Conservation (phyloP, 2,888 invertebrate genomes). For the Hyppa rectilinea region DNA sequence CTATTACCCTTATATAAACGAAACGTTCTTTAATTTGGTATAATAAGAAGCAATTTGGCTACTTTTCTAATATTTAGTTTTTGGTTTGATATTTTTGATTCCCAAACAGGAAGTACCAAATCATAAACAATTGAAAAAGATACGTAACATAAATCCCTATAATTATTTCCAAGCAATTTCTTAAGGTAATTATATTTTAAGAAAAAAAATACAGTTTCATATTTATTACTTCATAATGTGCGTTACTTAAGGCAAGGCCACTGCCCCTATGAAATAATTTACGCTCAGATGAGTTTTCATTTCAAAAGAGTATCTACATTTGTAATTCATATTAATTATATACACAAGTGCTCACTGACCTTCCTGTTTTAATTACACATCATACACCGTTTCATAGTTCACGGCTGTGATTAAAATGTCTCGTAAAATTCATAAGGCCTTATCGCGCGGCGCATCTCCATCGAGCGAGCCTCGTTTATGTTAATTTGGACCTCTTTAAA, state of each 20-base stretch:
- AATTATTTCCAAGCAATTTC: conserved; percentile 57
- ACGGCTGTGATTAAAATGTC: conserved; percentile 89
- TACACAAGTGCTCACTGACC: conserved; percentile 88
- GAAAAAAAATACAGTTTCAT: conserved; percentile 72
- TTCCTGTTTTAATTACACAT: conserved; percentile 87
- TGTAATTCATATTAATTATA: conserved; percentile 88
- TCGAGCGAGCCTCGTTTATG: conserved; percentile 81
- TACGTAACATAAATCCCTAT: conserved; percentile 58
- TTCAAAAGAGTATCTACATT: conserved; percentile 87
- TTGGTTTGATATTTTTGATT: conserved; percentile 25
- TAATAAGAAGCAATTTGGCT: conserved; percentile 46
- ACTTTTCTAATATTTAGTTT: conserved; percentile 11
- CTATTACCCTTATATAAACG: conserved; percentile 30
- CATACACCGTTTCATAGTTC: conserved; percentile 87
- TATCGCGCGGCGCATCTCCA: conserved; percentile 81
- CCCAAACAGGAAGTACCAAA: conserved; percentile 54
- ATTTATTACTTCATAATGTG: conserved; percentile 79
- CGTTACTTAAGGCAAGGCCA: conserved; percentile 83
- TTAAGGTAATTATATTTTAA: conserved; percentile 63
- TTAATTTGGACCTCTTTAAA: conserved; percentile 85
- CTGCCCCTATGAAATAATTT: conserved; percentile 88
- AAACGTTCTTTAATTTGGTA: conserved; percentile 43
- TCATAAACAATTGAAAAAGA: conserved; percentile 53
- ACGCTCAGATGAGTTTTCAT: conserved; percentile 87
- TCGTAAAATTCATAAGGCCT: conserved; percentile 83